Evolutionary conservation across 2,113 vertebrate species (phyloP).

Genomic region (Cebus imitator): DNA sequence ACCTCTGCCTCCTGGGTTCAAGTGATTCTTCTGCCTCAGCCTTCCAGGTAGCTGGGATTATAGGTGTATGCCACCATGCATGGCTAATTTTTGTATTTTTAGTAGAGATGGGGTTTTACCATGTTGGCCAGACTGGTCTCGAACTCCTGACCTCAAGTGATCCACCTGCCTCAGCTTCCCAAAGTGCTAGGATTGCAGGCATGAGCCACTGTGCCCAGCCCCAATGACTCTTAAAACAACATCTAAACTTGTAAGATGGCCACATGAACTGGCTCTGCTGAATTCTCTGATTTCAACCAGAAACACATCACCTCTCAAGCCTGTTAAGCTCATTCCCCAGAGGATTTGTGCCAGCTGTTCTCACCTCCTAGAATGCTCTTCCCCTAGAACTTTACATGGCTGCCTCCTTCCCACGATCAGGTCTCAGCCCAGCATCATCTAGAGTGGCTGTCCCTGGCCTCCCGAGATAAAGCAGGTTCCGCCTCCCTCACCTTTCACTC

Average conservation of each 20-base stretch:
- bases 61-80: too few relatives aligned
- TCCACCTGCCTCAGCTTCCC: too few relatives aligned
- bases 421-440: neutral
- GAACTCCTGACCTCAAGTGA: too few relatives aligned
- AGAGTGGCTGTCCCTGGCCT: neutral
- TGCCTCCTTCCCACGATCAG: neutral
- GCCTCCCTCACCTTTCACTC: too few relatives aligned
- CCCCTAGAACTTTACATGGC: neutral
- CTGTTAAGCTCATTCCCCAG: neutral
- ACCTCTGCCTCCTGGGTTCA: too few relatives aligned
- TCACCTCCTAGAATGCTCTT: neutral
- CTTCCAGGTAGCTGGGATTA: too few relatives aligned
- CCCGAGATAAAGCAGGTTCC: rapidly evolving
- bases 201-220: too few relatives aligned
- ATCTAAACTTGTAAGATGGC: neutral
- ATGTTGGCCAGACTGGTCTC: too few relatives aligned
- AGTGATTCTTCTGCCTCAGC: too few relatives aligned
- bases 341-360: neutral
- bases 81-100: too few relatives aligned
- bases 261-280: neutral
- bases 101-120: too few relatives aligned
- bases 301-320: neutral
- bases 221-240: neutral
- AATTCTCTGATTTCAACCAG: neutral
- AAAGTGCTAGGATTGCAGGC: too few relatives aligned